phyloP scores from a whole-genome alignment of 2,113 vertebrate species.

The Salminus brasiliensis region DNA sequence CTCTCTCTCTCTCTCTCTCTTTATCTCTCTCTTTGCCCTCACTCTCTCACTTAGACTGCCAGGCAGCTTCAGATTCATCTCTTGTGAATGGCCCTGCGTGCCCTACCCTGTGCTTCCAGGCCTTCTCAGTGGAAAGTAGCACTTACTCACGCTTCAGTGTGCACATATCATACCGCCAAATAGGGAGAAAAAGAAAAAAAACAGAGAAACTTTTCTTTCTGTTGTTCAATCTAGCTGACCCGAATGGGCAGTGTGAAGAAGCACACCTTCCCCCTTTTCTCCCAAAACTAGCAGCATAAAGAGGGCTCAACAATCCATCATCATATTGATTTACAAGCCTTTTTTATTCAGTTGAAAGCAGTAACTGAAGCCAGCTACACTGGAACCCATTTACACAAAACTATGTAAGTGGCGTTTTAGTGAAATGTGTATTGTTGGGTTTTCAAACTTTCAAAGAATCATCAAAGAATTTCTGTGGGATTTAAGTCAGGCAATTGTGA shows the following conservation, averaged over 20 bases:
- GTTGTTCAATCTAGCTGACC: not conserved
- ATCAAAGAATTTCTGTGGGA: too few species aligned
- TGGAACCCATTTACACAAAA: too few species aligned
- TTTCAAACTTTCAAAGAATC: too few species aligned
- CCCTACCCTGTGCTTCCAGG: not conserved
- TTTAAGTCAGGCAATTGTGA: too few species aligned
- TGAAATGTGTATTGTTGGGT: too few species aligned
- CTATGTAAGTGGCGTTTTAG: too few species aligned
- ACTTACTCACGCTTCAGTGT: not conserved
- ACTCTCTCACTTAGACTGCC: constrained; percentile 40
- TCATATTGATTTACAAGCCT: too few species aligned
- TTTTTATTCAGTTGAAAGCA: too few species aligned
- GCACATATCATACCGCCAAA: not conserved
- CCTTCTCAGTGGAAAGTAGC: not conserved
- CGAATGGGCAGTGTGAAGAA: not conserved
- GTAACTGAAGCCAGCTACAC: too few species aligned
- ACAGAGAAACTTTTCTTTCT: not conserved
- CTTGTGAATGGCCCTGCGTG: not conserved
- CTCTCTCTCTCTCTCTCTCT: constrained; percentile 43
- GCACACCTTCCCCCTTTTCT: not conserved
- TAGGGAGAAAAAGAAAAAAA: not conserved
- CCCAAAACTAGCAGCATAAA: too few species aligned
- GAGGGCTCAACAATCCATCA: too few species aligned
- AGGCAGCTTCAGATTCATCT: constrained; percentile 25
- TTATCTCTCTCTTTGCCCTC: constrained; percentile 13